A percentile compares a stretch with the other conserved stretches of the same genome.
These are phyloP conservation scores for Ceratoteleas bidentatus DNA, from an alignment of 1,140 invertebrate genomes.

Conservation along the genomic window DNA sequence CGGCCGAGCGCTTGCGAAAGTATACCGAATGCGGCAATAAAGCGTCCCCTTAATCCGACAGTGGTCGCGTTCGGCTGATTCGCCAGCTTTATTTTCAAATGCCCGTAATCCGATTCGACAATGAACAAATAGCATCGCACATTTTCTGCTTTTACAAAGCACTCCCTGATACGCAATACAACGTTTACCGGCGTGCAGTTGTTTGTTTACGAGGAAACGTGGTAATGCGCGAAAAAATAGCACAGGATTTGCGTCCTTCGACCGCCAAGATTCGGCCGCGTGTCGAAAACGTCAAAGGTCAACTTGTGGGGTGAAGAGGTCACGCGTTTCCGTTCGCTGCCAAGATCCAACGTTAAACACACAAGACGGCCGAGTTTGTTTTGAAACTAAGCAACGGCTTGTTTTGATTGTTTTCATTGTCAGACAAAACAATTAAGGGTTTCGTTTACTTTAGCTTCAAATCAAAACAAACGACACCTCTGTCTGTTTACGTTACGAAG, in stretches of 20 bases:
- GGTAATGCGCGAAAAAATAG: conserved; percentile 41
- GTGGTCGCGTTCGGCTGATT: conserved; percentile 63
- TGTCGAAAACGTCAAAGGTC: not conserved
- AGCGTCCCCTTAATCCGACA: conserved; percentile 63
- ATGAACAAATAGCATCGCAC: conserved; percentile 64
- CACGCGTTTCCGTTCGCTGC: too few relatives aligned
- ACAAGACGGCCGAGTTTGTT: not conserved
- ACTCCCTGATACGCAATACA: conserved; percentile 41
- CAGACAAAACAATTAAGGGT: too few relatives aligned
- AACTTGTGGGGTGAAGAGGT: not conserved
- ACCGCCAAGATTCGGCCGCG: not conserved
- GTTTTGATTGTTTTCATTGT: too few relatives aligned
- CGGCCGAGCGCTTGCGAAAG: conserved; percentile 44
- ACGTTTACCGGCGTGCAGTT: conserved; percentile 47
- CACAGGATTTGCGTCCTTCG: conserved; percentile 18
- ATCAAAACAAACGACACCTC: too few relatives aligned
- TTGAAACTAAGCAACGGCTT: too few relatives aligned
- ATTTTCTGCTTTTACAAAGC: conserved; percentile 60
- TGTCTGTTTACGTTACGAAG: too few relatives aligned
- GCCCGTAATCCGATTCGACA: conserved; percentile 67
- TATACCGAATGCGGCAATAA: conserved; percentile 62
- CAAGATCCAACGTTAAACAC: too few relatives aligned
- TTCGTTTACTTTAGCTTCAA: too few relatives aligned
- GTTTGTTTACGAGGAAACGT: conserved; percentile 45
- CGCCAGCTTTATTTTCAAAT: conserved; percentile 68